Percentiles rank a stretch among this genome's conserved stretches.
Evolutionary conservation across 2,888 invertebrate genomes (phyloP).

Genomic region (Drosophila koepferae): DNA sequence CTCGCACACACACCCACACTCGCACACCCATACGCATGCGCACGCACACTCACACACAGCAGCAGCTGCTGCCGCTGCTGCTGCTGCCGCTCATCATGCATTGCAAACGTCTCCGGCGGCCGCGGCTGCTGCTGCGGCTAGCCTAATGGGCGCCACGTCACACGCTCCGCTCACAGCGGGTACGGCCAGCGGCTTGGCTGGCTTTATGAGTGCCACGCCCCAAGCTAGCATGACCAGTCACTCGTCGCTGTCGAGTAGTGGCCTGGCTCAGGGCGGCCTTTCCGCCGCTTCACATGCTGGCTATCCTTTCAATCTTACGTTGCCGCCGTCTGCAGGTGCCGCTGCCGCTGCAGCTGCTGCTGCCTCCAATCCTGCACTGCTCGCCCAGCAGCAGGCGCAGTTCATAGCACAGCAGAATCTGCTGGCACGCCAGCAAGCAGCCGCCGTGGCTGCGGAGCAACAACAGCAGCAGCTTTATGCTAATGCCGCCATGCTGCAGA

Average conservation of each 20-base stretch:
- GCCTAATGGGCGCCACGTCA: slow-evolving; percentile 36
- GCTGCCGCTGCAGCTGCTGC: slow-evolving; percentile 45
- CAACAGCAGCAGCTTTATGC: slow-evolving; percentile 79
- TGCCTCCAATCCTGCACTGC: slow-evolving; percentile 83
- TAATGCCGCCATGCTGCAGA: slow-evolving; percentile 71
- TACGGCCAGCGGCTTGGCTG: slow-evolving; percentile 48
- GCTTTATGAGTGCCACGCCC: slow-evolving; percentile 58
- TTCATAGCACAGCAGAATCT: slow-evolving; percentile 90
- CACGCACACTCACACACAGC: slow-evolving; percentile 60
- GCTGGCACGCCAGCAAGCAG: slow-evolving; percentile 89
- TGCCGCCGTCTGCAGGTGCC: slow-evolving; percentile 78
- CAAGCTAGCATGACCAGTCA: slow-evolving; percentile 57
- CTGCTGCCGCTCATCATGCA: slow-evolving; percentile 65
- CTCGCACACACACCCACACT: slow-evolving; percentile 68
- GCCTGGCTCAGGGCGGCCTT: slow-evolving; percentile 56
- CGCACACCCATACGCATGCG: slow-evolving; percentile 59
- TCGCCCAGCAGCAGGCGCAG: slow-evolving; percentile 87
- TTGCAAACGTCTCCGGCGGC: slow-evolving; percentile 63
- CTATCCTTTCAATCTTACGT: slow-evolving; percentile 82
- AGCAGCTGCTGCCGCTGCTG: slow-evolving; percentile 62
- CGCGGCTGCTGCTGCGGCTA: slow-evolving; percentile 54
- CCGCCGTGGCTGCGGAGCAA: slow-evolving; percentile 85
- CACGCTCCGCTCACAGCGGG: slow-evolving; percentile 47
- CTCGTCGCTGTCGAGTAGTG: slow-evolving; percentile 48
- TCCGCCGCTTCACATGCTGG: slow-evolving; percentile 39